Conservation (phyloP, 2,888 invertebrate species). For the Agrotis puta region DNA sequence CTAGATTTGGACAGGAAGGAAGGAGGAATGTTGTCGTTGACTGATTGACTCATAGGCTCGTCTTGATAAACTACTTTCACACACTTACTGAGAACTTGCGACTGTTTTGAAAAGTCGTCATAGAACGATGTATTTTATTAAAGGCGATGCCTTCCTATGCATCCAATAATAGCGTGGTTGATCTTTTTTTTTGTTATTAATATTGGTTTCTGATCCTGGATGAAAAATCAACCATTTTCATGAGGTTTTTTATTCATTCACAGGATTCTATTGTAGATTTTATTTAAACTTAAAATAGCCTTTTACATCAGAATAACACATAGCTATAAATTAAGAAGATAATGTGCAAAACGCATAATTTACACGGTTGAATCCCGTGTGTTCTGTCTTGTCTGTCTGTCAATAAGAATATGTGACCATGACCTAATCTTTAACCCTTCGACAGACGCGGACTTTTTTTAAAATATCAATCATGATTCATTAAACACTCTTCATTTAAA, state of each 20-base stretch:
- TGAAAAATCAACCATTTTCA: too few species aligned
- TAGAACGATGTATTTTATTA: background rate
- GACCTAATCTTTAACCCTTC: background rate
- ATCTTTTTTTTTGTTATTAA: background rate
- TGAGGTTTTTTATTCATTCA: too few species aligned
- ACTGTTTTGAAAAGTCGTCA: background rate
- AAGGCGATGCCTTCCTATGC: background rate
- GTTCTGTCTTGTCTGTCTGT: too few species aligned
- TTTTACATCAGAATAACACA: too few species aligned
- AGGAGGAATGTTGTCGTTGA: background rate
- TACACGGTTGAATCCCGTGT: too few species aligned
- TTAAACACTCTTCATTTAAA: constrained; percentile 1
- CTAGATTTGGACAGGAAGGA: background rate
- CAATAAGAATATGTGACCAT: background rate
- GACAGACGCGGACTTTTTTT: background rate
- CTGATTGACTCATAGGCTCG: background rate
- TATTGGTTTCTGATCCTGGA: too few species aligned
- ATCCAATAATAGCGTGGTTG: background rate
- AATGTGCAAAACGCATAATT: too few species aligned
- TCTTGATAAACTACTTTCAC: background rate
- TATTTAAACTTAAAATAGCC: too few species aligned
- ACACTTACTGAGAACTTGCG: background rate
- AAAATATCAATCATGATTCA: background rate
- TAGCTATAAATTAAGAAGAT: too few species aligned
- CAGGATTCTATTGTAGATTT: too few species aligned